Base-by-base conservation (phyloP, 1,140 invertebrate species). In the Uloborus diversus region DNA sequence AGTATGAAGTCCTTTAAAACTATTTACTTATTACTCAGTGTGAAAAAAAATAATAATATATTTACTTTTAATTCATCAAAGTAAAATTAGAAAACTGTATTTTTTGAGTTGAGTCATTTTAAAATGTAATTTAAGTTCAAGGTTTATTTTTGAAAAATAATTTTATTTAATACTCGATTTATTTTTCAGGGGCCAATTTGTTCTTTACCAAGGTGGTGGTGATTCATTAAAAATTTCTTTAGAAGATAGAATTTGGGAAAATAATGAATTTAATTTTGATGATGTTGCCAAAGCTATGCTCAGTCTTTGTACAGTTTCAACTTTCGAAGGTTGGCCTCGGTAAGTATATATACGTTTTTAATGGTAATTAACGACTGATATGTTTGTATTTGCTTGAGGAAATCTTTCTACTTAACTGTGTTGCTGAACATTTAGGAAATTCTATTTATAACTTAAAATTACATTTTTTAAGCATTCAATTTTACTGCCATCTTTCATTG, bases 301-400 rank as follows among this genome's bases (percentile, higher is more conserved):
- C n/a, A 99, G 97, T 0, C 89, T 99, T 20, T 99, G 99, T 88
- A 99, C 97, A 1, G 97, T 99, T 0, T 97, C 97, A 9, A 99
- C 98, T 27, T 99, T 99, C 89, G 98, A 99, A 89, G 98, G 98
- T 82, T 99, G 98, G 98, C 98, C 98, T 64, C 88, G 88, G 94
- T 97, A 90, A 92, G 90, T 49, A 3, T 89, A 82, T 75, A 80
- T 35, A 20, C 70, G 4, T 32, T 68, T 47, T 20, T 23, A 14
- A 7, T 1, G n/a, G 4, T 64, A 17, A 2, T 37, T 17, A n/a
- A 0, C 20, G 7, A 17, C 28, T 35, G 13, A 37, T n/a, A 37
- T 35, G n/a, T 9, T 14, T 1, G 4, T 59, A 23, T 27, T 9
- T 59, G 56, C 27, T 20, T 20, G 56, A 23, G 13, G 4, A 2